phyloP scores from a whole-genome alignment of 2,888 invertebrate genomes.

The Microchrysa polita region DNA sequence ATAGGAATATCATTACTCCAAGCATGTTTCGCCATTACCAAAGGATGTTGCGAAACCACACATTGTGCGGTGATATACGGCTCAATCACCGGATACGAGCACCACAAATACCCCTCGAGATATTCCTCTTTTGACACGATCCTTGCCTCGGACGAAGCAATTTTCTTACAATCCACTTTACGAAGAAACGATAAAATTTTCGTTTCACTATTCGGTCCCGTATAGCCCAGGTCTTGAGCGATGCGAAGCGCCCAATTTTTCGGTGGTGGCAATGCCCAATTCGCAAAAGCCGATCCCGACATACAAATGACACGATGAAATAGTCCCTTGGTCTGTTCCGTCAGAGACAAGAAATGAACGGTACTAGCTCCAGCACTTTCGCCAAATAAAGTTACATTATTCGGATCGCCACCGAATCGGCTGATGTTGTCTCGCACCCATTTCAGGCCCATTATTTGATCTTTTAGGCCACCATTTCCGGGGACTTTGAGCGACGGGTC shows the following conservation, averaged over 20 bases:
- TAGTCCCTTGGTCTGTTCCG: slow-evolving; percentile 63
- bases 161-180: slow-evolving; percentile 54
- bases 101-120: slow-evolving; percentile 56
- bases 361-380: slow-evolving; percentile 67
- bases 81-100: slow-evolving; percentile 61
- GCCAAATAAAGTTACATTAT: slow-evolving; percentile 67
- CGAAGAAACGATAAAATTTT: slow-evolving; percentile 59
- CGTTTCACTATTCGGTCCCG: slow-evolving; percentile 57
- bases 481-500: slow-evolving; percentile 65
- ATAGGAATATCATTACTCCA: slow-evolving; percentile 62
- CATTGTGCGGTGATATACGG: slow-evolving; percentile 59
- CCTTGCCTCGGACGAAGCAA: slow-evolving; percentile 56
- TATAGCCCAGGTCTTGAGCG: slow-evolving; percentile 58
- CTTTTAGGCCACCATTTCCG: slow-evolving; percentile 68
- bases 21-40: slow-evolving; percentile 55
- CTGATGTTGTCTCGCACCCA: slow-evolving; percentile 66
- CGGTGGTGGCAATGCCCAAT: slow-evolving; percentile 57
- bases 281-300: slow-evolving; percentile 59
- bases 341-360: slow-evolving; percentile 64
- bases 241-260: slow-evolving; percentile 58
- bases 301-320: slow-evolving; percentile 60
- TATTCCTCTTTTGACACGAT: slow-evolving; percentile 59
- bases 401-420: slow-evolving; percentile 66
- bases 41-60: slow-evolving; percentile 55
- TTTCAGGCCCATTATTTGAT: slow-evolving; percentile 65